Evolutionary conservation across 2,113 vertebrate species (phyloP).

Genomic region (Prionailurus bengalensis): DNA sequence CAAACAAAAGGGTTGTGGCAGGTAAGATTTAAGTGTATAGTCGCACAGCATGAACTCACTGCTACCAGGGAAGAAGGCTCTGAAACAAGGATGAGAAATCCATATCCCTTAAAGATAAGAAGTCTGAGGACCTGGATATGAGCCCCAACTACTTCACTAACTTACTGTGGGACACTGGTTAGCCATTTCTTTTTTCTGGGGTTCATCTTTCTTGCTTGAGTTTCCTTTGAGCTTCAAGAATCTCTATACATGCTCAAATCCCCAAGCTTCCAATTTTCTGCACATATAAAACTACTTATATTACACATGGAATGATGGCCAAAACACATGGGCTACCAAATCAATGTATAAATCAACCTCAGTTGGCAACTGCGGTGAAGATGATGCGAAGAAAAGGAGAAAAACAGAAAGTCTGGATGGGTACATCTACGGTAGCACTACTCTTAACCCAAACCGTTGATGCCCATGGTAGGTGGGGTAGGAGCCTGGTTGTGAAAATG

Average conservation of each 20-base stretch:
- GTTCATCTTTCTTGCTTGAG: background rate
- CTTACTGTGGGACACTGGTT: background rate
- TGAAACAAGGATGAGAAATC: background rate
- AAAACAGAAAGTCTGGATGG: background rate
- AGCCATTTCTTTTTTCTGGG: background rate
- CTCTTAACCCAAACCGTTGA: background rate
- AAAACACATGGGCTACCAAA: background rate
- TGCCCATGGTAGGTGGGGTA: background rate
- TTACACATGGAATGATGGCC: background rate
- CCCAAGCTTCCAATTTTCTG: background rate
- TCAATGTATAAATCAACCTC: background rate
- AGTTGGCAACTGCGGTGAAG: background rate
- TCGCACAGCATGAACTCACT: background rate
- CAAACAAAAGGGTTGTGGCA: background rate
- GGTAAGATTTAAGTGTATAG: background rate
- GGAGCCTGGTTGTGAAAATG: background rate
- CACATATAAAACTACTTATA: background rate
- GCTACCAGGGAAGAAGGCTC: background rate
- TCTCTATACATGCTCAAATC: background rate
- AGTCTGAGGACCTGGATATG: background rate
- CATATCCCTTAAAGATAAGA: background rate
- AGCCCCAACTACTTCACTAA: background rate
- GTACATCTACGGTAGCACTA: background rate
- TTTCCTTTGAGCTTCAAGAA: background rate
- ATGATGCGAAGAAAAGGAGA: background rate